Conservation (phyloP, 2,888 invertebrate genomes). For the Slavum lentiscoides region DNA sequence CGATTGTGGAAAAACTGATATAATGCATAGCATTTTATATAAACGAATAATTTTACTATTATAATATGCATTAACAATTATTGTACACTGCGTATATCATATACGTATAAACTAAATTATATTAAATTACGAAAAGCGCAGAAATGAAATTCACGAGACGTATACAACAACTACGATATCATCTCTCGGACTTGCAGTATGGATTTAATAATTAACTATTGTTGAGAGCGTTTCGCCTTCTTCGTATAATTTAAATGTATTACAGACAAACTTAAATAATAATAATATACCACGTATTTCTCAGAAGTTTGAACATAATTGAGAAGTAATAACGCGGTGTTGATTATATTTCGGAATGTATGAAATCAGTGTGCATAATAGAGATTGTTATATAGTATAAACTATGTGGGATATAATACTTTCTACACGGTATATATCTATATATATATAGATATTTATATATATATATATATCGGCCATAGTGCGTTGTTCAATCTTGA, state of each 20-base stretch:
- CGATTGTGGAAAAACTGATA: too few relatives aligned
- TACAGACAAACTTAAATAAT: slow-evolving; percentile 31
- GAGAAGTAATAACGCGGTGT: slow-evolving; percentile 35
- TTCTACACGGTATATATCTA: not conserved
- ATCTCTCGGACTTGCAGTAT: not conserved
- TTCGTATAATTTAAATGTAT: slow-evolving; percentile 9
- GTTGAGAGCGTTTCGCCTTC: not conserved
- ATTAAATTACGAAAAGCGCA: too few relatives aligned
- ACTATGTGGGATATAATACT: not conserved
- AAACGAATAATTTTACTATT: too few relatives aligned
- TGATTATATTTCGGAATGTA: slow-evolving; percentile 43
- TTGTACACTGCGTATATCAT: too few relatives aligned
- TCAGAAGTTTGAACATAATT: slow-evolving; percentile 32
- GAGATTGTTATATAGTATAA: slow-evolving; percentile 1
- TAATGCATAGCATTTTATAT: too few relatives aligned
- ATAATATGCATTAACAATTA: too few relatives aligned
- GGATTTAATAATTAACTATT: slow-evolving; percentile 17
- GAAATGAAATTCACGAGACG: not conserved
- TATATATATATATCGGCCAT: not conserved
- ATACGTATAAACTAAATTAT: too few relatives aligned
- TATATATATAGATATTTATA: too few relatives aligned
- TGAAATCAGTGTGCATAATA: not conserved
- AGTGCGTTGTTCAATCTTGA: not conserved
- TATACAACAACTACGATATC: not conserved
- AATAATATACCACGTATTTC: slow-evolving; percentile 19